Base-by-base conservation (phyloP, 1,140 invertebrate genomes). In the Atta texana region DNA sequence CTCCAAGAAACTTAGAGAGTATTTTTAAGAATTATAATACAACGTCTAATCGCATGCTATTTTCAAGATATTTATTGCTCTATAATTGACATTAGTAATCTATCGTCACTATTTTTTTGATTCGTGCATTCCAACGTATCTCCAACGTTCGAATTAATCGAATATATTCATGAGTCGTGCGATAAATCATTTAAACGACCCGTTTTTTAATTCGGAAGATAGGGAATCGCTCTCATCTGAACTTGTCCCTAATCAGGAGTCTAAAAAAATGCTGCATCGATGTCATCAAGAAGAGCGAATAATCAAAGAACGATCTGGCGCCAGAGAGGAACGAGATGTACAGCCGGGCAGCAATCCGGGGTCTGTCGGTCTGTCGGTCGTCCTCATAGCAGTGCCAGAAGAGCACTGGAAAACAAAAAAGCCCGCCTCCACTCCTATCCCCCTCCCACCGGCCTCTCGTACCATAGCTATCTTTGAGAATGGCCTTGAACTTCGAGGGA, bases 401-500 rank as follows among this genome's bases (percentile, higher is more conserved):
- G 88, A 34, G 64, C 75, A 39, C 3, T 84, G 71, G 81, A 88
- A 88, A 91, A 92, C 81, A 90, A 90, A 90, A 92, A 91, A 92
- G 78, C 69, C 63, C 63, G 59, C 74, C 68, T 55, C 34, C 86
- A 55, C 64, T 74, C 72, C 71, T 66, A 55, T 28, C 72, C 85
- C 61, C 16, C 39, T 55, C 69, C 63, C 34, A 16, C 68, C 69
- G 55, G 39, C 21, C 34, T 64, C 82, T 59, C 57, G 51, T 76
- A 68, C 49, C 75, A 39, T 61, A 82, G 80, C 68, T 87, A 86
- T 92, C 88, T 86, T 89, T 81, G 86, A 85, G 82, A 78, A 90
- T 89, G 92, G 89, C 92, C 92, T 93, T 93, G 92, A 93, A 93
- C 92, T 93, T 93, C 78, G 85, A 85, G 88, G 77, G 87, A 90